phyloP scores from a whole-genome alignment of 2,888 invertebrate species.

The Conops quadrifasciatus region DNA sequence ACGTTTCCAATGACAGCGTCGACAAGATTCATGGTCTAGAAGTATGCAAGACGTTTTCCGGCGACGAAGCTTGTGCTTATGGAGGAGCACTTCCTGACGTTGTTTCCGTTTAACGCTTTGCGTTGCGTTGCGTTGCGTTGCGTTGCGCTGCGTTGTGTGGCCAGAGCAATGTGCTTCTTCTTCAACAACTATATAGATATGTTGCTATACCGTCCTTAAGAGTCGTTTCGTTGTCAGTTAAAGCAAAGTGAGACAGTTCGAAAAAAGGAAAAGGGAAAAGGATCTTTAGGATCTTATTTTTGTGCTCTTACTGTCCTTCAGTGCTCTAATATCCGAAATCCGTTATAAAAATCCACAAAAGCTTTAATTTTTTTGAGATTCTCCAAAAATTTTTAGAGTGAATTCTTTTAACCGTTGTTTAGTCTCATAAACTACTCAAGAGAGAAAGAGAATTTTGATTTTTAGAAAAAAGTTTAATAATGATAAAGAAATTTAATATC shows the following conservation, averaged over 20 bases:
- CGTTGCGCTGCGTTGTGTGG: background rate
- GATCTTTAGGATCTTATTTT: no score
- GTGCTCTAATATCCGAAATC: no score
- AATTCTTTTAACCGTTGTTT: no score
- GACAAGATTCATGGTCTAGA: slow-evolving; percentile 36
- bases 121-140: no score
- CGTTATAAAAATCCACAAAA: no score
- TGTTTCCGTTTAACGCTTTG: no score
- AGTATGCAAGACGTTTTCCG: slow-evolving; percentile 36
- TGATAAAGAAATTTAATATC: no score
- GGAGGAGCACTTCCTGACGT: no score
- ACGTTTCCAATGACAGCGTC: slow-evolving; percentile 39
- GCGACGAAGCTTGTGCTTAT: background rate
- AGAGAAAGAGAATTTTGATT: background rate
- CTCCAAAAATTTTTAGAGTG: background rate
- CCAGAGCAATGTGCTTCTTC: background rate
- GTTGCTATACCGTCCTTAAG: background rate
- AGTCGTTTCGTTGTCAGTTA: slow-evolving; percentile 9
- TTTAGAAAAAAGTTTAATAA: background rate
- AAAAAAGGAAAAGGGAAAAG: background rate
- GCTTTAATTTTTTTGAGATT: no score
- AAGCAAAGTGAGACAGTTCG: slow-evolving; percentile 10
- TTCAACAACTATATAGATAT: background rate
- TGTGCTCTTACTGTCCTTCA: no score
- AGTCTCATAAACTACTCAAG: background rate